These are phyloP conservation scores for Prinia subflava DNA, from an alignment of 2,113 vertebrate species.

Conservation along the genomic window DNA sequence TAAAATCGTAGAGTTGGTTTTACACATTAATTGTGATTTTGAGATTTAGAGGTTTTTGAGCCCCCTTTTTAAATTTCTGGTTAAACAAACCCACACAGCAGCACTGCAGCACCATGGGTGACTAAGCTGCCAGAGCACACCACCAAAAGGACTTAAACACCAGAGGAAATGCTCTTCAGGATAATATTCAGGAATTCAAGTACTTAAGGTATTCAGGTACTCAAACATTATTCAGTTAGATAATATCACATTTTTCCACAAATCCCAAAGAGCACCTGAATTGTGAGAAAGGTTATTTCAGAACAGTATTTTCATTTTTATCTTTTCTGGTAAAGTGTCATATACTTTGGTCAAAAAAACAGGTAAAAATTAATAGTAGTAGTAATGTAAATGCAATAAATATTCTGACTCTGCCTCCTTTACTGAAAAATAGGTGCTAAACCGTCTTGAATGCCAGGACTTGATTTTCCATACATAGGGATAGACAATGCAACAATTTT, in stretches of 20 bases:
- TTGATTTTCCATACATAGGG: not conserved
- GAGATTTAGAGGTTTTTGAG: not conserved
- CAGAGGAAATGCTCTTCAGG: not conserved
- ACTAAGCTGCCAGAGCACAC: not conserved
- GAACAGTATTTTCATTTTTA: not conserved
- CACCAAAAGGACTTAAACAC: not conserved
- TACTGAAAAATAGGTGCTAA: not conserved
- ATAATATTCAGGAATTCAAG: not conserved
- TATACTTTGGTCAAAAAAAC: not conserved
- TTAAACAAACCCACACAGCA: not conserved
- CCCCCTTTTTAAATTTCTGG: not conserved
- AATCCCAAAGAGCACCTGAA: not conserved
- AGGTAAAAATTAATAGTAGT: not conserved
- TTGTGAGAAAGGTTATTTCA: not conserved
- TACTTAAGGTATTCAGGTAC: not conserved
- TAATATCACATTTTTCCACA: not conserved
- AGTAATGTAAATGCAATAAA: not conserved
- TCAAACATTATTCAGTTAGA: not conserved
- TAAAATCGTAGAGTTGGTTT: not conserved
- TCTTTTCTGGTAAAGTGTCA: not conserved
- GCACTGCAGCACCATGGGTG: not conserved
- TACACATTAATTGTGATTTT: not conserved
- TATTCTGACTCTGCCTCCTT: not conserved
- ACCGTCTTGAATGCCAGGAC: not conserved
- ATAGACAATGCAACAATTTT: not conserved